These are phyloP conservation scores for Lasius platythorax DNA, from an alignment of 2,888 invertebrate species.

Conservation along the genomic window DNA sequence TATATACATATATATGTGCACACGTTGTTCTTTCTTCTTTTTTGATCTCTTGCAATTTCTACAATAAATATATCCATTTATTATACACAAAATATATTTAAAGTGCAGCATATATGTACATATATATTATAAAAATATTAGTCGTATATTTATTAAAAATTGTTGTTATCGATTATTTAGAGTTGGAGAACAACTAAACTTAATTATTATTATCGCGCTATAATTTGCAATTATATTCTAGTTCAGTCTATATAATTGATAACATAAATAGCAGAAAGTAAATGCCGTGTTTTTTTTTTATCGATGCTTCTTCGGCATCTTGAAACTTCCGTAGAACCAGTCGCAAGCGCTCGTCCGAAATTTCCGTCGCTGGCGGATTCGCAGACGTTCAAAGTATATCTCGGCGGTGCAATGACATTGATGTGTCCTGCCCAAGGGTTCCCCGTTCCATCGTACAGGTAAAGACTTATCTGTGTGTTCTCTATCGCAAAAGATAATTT, in stretches of 20 bases:
- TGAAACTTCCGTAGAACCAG: conserved; percentile 86
- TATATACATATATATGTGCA: background rate
- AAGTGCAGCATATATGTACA: background rate
- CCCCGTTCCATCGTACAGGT: conserved; percentile 87
- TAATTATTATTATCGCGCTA: background rate
- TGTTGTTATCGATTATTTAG: background rate
- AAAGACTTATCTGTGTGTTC: conserved; percentile 64
- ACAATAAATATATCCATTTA: conserved; percentile 2
- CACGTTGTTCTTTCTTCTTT: background rate
- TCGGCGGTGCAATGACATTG: conserved; percentile 85
- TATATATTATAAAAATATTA: background rate
- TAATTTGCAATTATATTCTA: background rate
- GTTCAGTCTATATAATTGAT: background rate
- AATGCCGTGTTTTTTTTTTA: background rate
- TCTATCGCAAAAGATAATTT: conserved; percentile 36
- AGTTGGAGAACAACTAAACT: background rate
- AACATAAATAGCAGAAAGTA: background rate
- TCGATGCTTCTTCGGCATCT: conserved; percentile 17
- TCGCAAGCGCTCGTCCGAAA: conserved; percentile 89
- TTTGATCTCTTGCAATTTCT: conserved; percentile 8
- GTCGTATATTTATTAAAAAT: background rate
- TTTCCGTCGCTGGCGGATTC: conserved; percentile 87
- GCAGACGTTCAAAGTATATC: conserved; percentile 84
- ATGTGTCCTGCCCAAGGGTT: conserved; percentile 87
- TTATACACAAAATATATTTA: background rate